Evolutionary conservation across 2,888 invertebrate species (phyloP).

Genomic region (Polyommatus icarus): DNA sequence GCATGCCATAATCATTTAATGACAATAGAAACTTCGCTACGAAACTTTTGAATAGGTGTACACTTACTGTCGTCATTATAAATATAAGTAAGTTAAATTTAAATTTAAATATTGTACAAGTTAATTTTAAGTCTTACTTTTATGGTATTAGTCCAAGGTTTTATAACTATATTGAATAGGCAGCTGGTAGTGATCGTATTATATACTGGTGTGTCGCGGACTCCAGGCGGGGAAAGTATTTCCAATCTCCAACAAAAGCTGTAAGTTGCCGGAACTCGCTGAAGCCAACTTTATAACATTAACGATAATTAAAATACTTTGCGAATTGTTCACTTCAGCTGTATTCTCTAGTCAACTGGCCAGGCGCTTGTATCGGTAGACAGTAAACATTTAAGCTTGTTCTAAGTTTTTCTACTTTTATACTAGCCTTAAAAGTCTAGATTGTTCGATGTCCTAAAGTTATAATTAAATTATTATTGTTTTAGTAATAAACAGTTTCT

Average conservation of each 20-base stretch:
- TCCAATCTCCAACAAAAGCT: background rate
- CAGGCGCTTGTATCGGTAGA: background rate
- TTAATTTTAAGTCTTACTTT: background rate
- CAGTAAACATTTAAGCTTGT: background rate
- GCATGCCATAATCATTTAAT: no score
- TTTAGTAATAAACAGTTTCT: background rate
- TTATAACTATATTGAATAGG: no score
- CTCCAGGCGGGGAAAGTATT: background rate
- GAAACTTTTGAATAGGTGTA: no score
- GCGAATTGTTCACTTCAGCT: background rate
- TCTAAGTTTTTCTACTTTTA: background rate
- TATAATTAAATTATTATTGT: background rate
- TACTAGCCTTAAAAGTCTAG: background rate
- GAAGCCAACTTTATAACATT: background rate
- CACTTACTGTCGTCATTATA: no score
- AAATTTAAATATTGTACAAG: no score
- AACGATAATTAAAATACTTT: constrained; percentile 15
- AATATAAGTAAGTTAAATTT: no score
- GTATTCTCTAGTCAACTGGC: background rate
- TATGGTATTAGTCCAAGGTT: background rate
- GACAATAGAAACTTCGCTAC: no score
- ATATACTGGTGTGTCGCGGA: background rate
- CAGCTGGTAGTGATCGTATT: background rate
- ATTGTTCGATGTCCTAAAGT: background rate
- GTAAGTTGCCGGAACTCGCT: background rate